Evolutionary conservation across 2,888 invertebrate species (phyloP).

Genomic region (Apoda limacodes): DNA sequence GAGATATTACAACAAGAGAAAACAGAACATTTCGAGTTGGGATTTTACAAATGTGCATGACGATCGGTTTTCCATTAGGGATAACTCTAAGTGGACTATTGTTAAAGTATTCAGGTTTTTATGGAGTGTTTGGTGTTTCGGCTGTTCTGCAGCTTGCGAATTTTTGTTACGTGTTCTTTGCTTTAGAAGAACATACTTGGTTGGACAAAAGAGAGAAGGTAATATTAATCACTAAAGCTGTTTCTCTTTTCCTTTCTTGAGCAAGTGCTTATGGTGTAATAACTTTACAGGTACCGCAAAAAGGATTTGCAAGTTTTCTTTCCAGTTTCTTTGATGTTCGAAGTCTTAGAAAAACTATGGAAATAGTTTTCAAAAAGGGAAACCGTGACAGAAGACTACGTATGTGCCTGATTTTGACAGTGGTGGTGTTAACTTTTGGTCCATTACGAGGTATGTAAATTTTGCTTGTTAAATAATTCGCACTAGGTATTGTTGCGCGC

Average conservation of each 20-base stretch:
- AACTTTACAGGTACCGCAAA: conserved; percentile 3
- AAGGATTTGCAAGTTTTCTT: conserved; percentile 37
- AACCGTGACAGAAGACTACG: conserved; percentile 46
- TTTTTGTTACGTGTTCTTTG: conserved; percentile 53
- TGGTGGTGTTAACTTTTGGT: conserved; percentile 50
- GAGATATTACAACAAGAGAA: conserved; percentile 67
- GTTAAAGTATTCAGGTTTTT: conserved; percentile 54
- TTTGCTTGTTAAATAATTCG: too few relatives aligned
- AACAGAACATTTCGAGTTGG: conserved; percentile 72
- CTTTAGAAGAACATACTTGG: conserved; percentile 56
- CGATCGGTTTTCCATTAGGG: conserved; percentile 58
- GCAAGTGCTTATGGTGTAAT: too few relatives aligned
- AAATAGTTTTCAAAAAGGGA: conserved; percentile 62
- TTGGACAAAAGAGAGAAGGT: conserved; percentile 50
- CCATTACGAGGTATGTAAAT: conserved; percentile 52
- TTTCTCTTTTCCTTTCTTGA: too few relatives aligned
- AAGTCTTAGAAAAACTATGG: conserved; percentile 58
- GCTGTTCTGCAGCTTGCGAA: conserved; percentile 47
- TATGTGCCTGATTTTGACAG: conserved; percentile 44
- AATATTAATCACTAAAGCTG: background rate
- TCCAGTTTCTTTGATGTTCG: conserved; percentile 59
- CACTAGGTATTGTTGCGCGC: too few relatives aligned
- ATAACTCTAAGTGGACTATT: conserved; percentile 55
- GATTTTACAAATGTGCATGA: conserved; percentile 58
- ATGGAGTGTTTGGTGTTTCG: conserved; percentile 62